A percentile compares a stretch with the other conserved stretches of the same genome.
These are phyloP conservation scores for Plagodis pulveraria DNA, from an alignment of 2,888 invertebrate species.

Conservation along the genomic window DNA sequence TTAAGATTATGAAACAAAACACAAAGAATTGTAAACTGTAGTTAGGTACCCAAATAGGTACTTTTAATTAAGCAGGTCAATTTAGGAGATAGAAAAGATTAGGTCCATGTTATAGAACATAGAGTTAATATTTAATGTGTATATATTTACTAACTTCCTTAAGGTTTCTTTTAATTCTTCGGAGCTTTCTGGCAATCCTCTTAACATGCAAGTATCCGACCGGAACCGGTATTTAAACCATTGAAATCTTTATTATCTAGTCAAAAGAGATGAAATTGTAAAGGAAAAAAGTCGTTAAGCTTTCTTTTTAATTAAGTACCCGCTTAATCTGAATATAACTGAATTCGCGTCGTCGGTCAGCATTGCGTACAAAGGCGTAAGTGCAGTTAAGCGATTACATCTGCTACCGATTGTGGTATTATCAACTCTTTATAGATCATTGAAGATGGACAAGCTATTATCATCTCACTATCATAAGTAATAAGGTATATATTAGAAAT, in stretches of 20 bases:
- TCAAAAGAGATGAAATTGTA: constrained; percentile 27
- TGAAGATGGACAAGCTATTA: constrained; percentile 30
- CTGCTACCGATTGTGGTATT: constrained; percentile 43
- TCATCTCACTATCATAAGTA: constrained; percentile 7
- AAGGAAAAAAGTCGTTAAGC: constrained; percentile 50
- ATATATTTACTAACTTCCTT: too few species aligned
- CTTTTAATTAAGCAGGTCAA: too few species aligned
- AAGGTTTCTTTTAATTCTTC: too few species aligned
- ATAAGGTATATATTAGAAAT: constrained; percentile 11
- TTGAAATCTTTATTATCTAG: constrained; percentile 27
- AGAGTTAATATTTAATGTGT: too few species aligned
- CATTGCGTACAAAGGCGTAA: constrained; percentile 16
- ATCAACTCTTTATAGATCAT: constrained; percentile 40
- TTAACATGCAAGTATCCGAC: constrained; percentile 14
- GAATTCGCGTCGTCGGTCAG: constrained; percentile 25
- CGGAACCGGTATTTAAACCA: constrained; percentile 17
- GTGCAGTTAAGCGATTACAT: constrained; percentile 16
- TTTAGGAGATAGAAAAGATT: too few species aligned
- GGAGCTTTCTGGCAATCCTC: too few species aligned
- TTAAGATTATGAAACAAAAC: too few species aligned
- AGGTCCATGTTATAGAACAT: too few species aligned
- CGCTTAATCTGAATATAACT: constrained; percentile 29
- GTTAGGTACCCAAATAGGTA: too few species aligned
- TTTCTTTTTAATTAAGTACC: constrained; percentile 40
- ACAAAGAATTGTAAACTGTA: too few species aligned